phyloP scores from a whole-genome alignment of 2,888 invertebrate species.

The Nebria brevicollis region DNA sequence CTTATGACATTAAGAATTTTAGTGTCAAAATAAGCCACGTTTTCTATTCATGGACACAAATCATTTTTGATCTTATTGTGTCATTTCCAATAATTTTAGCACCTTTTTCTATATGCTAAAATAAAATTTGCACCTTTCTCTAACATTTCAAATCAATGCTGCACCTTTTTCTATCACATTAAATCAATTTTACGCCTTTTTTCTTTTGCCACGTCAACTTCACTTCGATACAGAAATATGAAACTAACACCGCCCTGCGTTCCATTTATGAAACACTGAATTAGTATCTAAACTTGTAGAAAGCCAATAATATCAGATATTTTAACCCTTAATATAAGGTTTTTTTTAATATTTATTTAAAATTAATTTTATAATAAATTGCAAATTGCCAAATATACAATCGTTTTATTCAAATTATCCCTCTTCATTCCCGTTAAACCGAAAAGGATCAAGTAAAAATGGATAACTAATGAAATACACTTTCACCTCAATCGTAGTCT shows the following conservation, averaged over 20 bases:
- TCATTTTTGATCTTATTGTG: neutral
- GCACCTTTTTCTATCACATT: neutral
- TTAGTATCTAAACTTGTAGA: neutral
- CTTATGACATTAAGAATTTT: neutral
- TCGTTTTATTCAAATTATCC: no score
- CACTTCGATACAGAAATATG: neutral
- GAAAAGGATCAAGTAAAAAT: neutral
- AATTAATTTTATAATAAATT: no score
- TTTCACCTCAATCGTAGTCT: neutral
- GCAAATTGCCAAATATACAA: no score
- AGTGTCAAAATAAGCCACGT: neutral
- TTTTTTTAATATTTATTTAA: no score
- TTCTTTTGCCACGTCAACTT: neutral
- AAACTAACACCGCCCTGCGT: neutral
- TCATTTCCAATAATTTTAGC: neutral
- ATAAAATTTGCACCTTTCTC: neutral
- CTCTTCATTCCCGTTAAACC: no score
- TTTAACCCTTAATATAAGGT: no score
- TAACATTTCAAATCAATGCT: neutral
- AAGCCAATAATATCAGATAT: neutral
- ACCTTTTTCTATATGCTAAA: neutral
- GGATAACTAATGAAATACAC: neutral
- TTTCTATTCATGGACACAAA: neutral
- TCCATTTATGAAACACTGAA: neutral
- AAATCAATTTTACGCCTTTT: conserved; percentile 1